A percentile compares a stretch with the other conserved stretches of the same genome.
Evolutionary conservation across 2,797 vertebrate genomes (phyloP).

Genomic region (Micropoecilia bifurca): DNA sequence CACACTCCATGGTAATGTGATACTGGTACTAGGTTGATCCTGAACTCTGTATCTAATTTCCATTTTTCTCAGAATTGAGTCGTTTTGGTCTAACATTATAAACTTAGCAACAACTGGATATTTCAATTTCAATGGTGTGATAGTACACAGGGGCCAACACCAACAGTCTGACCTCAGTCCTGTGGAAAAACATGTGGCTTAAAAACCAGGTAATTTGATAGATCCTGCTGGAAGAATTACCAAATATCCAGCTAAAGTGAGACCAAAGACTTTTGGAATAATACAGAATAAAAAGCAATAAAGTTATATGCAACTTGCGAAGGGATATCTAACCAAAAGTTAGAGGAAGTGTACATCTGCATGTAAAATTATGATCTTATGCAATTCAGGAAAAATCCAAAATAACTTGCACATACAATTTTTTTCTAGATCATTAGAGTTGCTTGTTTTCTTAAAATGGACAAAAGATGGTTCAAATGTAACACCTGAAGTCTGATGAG

Average conservation of each 20-base stretch:
- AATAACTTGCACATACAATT: background rate
- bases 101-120: background rate
- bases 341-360: background rate
- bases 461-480: background rate
- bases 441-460: background rate
- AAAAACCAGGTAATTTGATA: background rate
- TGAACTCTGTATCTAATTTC: background rate
- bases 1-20: background rate
- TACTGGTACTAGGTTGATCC: background rate
- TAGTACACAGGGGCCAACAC: background rate
- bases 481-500: background rate
- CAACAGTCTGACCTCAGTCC: background rate
- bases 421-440: background rate
- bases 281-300: background rate
- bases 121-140: background rate
- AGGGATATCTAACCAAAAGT: background rate
- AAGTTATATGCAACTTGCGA: background rate
- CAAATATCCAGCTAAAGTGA: background rate
- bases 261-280: background rate
- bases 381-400: background rate
- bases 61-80: background rate
- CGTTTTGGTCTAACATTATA: background rate
- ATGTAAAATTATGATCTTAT: background rate
- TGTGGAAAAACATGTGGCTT: background rate
- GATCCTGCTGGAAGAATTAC: background rate